Evolutionary conservation across 2,113 vertebrate species (phyloP).

Genomic region (Lepidothrix coronata): DNA sequence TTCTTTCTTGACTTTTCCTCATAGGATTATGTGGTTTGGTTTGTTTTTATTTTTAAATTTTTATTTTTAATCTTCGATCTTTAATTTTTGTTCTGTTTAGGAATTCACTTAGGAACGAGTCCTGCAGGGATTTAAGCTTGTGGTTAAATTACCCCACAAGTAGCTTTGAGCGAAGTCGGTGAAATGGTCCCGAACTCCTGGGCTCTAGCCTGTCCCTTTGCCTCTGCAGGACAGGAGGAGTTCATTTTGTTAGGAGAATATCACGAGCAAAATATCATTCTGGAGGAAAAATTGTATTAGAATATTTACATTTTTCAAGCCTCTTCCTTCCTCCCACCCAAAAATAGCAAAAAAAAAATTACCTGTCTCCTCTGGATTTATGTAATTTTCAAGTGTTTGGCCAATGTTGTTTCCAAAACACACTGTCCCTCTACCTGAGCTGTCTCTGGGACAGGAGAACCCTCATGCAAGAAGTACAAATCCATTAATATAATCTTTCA

Average conservation of each 20-base stretch:
- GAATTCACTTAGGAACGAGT: background rate
- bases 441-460: background rate
- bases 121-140: background rate
- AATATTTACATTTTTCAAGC: constrained; percentile 61
- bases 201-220: background rate
- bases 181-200: background rate
- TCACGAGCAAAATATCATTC: background rate
- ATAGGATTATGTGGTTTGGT: background rate
- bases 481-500: background rate
- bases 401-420: constrained; percentile 2
- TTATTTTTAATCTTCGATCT: background rate
- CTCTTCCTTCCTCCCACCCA: constrained; percentile 50
- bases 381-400: constrained; percentile 9
- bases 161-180: background rate
- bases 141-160: background rate
- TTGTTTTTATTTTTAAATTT: background rate
- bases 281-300: constrained; percentile 28
- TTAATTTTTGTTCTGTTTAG: constrained; percentile 34
- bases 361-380: constrained; percentile 13
- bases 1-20: constrained; percentile 31
- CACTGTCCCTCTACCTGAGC: background rate
- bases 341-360: constrained; percentile 48
- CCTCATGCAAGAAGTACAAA: background rate
- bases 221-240: background rate
- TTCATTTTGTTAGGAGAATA: background rate